Evolutionary conservation across 2,888 invertebrate species (phyloP).

Genomic region (Lamellibrachia columna): DNA sequence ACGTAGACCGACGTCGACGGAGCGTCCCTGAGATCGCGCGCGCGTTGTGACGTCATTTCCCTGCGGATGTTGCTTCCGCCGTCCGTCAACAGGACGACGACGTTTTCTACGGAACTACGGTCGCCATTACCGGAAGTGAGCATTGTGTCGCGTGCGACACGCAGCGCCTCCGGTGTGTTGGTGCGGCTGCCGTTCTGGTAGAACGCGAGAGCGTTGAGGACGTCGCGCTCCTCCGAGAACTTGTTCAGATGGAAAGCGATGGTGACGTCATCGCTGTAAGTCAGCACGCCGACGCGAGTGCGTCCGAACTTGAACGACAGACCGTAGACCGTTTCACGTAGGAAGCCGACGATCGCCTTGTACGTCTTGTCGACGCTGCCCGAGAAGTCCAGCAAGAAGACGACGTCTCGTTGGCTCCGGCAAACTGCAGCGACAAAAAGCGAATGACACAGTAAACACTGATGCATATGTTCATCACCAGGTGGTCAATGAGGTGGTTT

Average conservation of each 20-base stretch:
- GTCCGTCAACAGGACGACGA: slow-evolving; percentile 35
- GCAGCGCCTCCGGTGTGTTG: slow-evolving; percentile 37
- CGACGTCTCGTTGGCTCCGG: slow-evolving; percentile 32
- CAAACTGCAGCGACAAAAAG: slow-evolving; percentile 24
- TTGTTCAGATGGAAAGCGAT: slow-evolving; percentile 29
- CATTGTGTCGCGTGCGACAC: slow-evolving; percentile 23
- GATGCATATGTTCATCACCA: background rate
- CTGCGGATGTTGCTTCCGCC: slow-evolving; percentile 39
- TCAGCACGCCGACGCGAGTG: slow-evolving; percentile 29
- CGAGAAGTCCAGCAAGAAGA: slow-evolving; percentile 38
- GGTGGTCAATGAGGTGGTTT: background rate
- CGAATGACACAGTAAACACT: background rate
- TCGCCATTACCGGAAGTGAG: slow-evolving; percentile 24
- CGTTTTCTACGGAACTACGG: slow-evolving; percentile 25
- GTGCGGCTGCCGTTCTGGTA: slow-evolving; percentile 33
- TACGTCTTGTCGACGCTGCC: slow-evolving; percentile 34
- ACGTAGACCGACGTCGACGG: slow-evolving; percentile 26
- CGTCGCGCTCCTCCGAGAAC: slow-evolving; percentile 29
- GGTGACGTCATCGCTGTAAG: slow-evolving; percentile 29
- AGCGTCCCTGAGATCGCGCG: too few species aligned
- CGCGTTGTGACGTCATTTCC: too few species aligned
- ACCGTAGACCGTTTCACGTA: slow-evolving; percentile 31
- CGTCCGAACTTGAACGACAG: slow-evolving; percentile 35
- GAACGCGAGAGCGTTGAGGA: slow-evolving; percentile 39
- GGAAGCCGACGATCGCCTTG: slow-evolving; percentile 30